Percentiles rank a stretch among this genome's conserved stretches.
These are phyloP conservation scores for Mohoua ochrocephala DNA, from an alignment of 2,113 vertebrate genomes.

Conservation along the genomic window DNA sequence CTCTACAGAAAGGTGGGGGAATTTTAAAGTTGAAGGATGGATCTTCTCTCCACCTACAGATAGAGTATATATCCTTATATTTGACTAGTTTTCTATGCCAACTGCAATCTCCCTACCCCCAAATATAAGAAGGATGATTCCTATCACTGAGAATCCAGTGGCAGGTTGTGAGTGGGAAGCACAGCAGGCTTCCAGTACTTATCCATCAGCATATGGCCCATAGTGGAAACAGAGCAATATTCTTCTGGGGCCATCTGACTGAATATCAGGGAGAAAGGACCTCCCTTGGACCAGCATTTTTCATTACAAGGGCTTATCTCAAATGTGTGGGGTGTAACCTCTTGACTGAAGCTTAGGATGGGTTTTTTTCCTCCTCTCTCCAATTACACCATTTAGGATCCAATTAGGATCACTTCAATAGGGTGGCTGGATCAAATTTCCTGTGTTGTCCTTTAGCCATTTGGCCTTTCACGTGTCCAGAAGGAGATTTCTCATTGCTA, in stretches of 20 bases:
- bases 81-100: not conserved
- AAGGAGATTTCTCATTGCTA: not conserved
- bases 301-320: not conserved
- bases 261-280: not conserved
- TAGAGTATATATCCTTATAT: not conserved
- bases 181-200: not conserved
- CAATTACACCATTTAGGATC: not conserved
- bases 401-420: not conserved
- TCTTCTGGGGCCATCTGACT: not conserved
- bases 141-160: not conserved
- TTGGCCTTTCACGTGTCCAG: not conserved
- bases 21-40: not conserved
- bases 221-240: not conserved
- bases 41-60: not conserved
- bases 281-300: not conserved
- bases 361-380: not conserved
- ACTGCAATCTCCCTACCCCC: rapidly evolving
- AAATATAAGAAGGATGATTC: not conserved
- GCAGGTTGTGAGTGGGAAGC: not conserved
- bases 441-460: not conserved
- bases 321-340: not conserved
- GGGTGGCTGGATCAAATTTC: not conserved
- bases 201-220: no score
- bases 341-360: not conserved
- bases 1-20: not conserved